These are phyloP conservation scores for Hydractinia echinata DNA, from an alignment of 30 jellyfish, hydroid and myxozoan species.

Conservation along the genomic window DNA sequence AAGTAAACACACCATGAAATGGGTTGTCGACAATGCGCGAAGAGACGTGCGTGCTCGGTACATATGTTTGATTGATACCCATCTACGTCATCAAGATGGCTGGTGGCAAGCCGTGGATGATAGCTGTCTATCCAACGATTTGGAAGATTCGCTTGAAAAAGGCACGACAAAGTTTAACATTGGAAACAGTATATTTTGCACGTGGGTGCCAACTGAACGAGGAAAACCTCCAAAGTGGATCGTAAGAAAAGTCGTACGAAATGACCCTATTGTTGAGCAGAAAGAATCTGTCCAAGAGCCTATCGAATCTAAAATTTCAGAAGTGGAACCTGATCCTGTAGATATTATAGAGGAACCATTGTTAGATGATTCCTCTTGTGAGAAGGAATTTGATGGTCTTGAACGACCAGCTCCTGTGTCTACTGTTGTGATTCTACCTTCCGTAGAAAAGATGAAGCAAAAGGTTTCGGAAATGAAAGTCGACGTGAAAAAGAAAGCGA, in stretches of 20 bases:
- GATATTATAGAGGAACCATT: background rate
- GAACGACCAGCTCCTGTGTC: background rate
- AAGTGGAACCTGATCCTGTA: background rate
- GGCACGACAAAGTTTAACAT: background rate
- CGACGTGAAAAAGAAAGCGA: background rate
- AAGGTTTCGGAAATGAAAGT: background rate
- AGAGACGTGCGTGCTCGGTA: background rate
- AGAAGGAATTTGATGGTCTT: background rate
- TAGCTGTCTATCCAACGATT: background rate
- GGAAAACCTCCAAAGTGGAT: background rate
- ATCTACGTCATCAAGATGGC: background rate
- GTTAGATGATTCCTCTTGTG: background rate
- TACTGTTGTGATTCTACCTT: too few species aligned
- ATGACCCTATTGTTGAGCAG: background rate
- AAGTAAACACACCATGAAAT: background rate
- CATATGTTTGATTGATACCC: background rate
- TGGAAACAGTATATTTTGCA: constrained; percentile 1
- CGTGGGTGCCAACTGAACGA: background rate
- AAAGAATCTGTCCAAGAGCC: background rate
- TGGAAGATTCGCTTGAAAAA: background rate
- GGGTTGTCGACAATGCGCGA: background rate
- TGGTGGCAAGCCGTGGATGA: background rate
- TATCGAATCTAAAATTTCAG: background rate
- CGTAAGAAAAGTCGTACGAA: background rate
- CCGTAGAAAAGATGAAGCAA: background rate